Base-by-base conservation (phyloP, 2,113 vertebrate genomes). In the Scomber colias region DNA sequence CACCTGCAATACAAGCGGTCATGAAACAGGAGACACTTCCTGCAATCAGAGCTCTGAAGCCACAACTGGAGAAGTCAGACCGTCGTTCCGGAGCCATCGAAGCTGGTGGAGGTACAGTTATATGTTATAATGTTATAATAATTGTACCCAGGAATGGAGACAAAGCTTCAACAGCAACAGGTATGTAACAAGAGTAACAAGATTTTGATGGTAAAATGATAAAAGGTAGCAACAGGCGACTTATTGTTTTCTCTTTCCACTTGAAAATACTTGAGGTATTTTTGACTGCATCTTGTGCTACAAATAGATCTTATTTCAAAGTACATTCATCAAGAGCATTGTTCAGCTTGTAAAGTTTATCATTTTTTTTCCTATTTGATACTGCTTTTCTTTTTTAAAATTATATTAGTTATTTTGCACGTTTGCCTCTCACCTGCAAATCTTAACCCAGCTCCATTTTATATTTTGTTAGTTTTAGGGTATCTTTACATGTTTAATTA, bases 1-100 rank as follows among this genome's bases (percentile, higher is more conserved):
- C 93, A 97, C 97, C 97, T 95, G 97, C 96, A 0, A 97, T 83
- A 50, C 97, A 98, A 27, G 96, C 97, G 0, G 96, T 97, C 96
- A 97, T 95, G 82, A 97, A 97, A 71, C 95, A 95, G 49, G 97
- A 91, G 0, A 88, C 75, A 0, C 95, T 96, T 53, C 97, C 97
- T 0, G 96, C 93, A 6, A 97, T 94, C 91, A 98, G 91, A 3
- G 97, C 91, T 84, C 97, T 94, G 62, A 96, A 0, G 27, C 95
- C 95, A 66, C 94, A 93, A 0, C 79, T 68, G 0, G 93, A 87
- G 40, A 98, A 95, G 63, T 98, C 97, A 2, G n/a, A 64, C 77
- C 85, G 95, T 78, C 95, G 95, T 3, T 94, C 89, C 19, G 97
- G 97, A 85, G 95, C 95, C 59, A 97, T 86, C 51, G 94, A 90